Base-by-base conservation (phyloP, 2,113 vertebrate species). In the Oreochromis aureus region DNA sequence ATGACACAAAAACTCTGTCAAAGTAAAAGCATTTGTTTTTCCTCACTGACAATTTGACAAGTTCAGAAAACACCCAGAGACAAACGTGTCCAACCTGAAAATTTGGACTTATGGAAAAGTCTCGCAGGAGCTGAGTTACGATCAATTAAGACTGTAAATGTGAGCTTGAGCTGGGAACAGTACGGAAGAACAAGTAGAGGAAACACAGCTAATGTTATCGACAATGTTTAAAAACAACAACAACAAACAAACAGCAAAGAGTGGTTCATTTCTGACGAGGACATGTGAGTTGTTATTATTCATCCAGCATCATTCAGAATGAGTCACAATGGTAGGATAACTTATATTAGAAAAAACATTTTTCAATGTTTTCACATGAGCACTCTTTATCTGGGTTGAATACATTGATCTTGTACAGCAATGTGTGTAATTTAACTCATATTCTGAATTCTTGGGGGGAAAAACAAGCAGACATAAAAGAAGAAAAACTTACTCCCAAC, bases 201-300 rank as follows among this genome's bases (percentile, higher is more conserved):
- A 32, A 61, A 61, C 27, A 0, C 2, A 18, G 27, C 58, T 32
- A 61, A 61, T 6, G 58, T 2, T 18, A 1, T 59, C 58, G 32
- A 59, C 58, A 18, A 6, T 10, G 1, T 32, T 1, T 56, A 34
- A 34, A 7, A 8, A 34, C 34, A 34, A 8, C 34, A 34, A 34
- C 34, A 34, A 34, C 34, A 34, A 34, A 34, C 32, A 34, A 7
- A 34, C 34, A 32, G 6, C 32, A 34, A 34, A 34, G 7, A 34
- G 34, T 34, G 7, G 32, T 34, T 34, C 32, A 34, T 34, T 34
- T 34, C 24, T 34, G 34, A 34, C 34, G 7, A 4, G 34, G 34
- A 34, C 7, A 7, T 32, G 0, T 3, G 1, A 32, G 0, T 15
- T 1, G 18, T 18, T 61, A 18, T 0, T 1, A 10, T 10, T 32